Evolutionary conservation across 2,113 vertebrate species (phyloP), one percentile per base, ranked within the genome.

Genomic region (Oncorhynchus tshawytscha): DNA sequence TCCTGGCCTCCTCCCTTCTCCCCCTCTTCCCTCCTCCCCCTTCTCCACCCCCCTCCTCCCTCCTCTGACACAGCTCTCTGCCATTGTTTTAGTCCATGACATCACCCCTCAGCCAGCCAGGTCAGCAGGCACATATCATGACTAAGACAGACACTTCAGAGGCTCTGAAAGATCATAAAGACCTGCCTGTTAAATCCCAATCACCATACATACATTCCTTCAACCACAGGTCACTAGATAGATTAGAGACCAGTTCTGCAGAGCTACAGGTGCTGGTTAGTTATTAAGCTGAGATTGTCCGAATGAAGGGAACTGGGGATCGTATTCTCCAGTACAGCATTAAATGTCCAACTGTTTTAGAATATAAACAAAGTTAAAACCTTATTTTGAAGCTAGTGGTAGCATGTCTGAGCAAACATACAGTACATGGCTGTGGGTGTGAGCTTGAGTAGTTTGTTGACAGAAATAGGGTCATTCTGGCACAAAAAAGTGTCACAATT

Each of bases 1-100:
- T 34, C 31, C 31, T 34, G 31, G 31, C 31, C 31, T 34, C 31
- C 31, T 7, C 51, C 7, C 39, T 11, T 1, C 39, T 45, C 39
- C 39, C 1, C 34, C 34, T 71, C 51, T 5, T 69, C 39, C 39
- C 39, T 45, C 2, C 39, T 45, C 39, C 39, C 5, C 34, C 34
- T 34, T 7, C 34, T 39, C 34, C 34, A 8, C 34, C 34, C 1
- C 0, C 71, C 48, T 22, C 62, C 78, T 1, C 9, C 31, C 15
- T 25, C 48, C 31, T 57, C 34, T 82, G 75, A 78, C 73, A 84
- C 76, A 82, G 67, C 29, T 78, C 64, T 54, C 74, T 48, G 24
- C 74, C 71, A 78, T 83, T 88, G 85, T 82, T 79, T 80, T 4
- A 59, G n/a, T 0, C 68, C 70, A 81, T 88, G 83, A 90, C 87